Conservation (phyloP, 2,888 invertebrate genomes). For the Cremastinae sp. region DNA sequence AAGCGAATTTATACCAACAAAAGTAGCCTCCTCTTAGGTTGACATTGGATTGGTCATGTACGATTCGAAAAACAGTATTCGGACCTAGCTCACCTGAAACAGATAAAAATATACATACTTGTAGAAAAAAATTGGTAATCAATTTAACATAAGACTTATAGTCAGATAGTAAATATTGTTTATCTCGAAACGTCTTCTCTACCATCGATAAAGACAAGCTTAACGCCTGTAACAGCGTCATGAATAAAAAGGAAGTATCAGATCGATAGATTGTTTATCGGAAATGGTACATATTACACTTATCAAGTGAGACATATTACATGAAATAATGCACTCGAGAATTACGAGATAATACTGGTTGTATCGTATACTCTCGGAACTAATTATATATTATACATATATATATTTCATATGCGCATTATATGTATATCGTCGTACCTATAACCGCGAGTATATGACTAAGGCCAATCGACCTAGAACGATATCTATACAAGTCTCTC, state of each 20-base stretch:
- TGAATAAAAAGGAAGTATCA: background rate
- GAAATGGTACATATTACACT: conserved; percentile 7
- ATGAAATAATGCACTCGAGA: conserved; percentile 34
- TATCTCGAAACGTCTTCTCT: too few species aligned
- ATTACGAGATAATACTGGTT: conserved; percentile 29
- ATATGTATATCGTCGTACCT: background rate
- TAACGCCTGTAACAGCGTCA: background rate
- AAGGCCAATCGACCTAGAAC: conserved; percentile 45
- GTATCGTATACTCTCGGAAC: background rate
- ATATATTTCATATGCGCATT: background rate
- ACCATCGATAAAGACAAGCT: background rate
- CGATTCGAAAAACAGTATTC: background rate
- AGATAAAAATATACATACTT: conserved; percentile 12
- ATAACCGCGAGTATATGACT: conserved; percentile 17
- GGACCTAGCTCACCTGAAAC: conserved; percentile 39
- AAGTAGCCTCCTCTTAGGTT: conserved; percentile 29
- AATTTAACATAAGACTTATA: background rate
- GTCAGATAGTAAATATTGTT: too few species aligned
- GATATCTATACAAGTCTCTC: conserved; percentile 38
- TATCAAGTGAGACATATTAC: conserved; percentile 29
- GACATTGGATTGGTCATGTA: background rate
- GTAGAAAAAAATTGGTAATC: conserved; percentile 2
- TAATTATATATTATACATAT: too few species aligned
- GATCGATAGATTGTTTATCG: conserved; percentile 10
- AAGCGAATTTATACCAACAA: conserved; percentile 33